Evolutionary conservation across 1,140 invertebrate species (phyloP).

Genomic region (Macrotrachela quadricornifera): DNA sequence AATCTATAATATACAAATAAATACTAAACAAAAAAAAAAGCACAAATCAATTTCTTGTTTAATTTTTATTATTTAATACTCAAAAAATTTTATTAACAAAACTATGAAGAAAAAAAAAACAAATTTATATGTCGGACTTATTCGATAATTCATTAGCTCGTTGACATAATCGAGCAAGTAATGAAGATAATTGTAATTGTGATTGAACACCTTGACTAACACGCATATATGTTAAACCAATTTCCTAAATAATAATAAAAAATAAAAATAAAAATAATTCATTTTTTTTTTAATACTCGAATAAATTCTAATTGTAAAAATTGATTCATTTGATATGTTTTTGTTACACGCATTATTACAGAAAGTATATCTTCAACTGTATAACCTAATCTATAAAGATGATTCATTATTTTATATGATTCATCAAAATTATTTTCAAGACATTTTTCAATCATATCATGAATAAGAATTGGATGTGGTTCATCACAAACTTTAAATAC

Average conservation of each 20-base stretch:
- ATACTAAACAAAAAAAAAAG: too few relatives aligned
- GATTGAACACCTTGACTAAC: conserved; percentile 67
- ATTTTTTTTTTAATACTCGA: conserved; percentile 36
- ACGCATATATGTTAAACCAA: conserved; percentile 69
- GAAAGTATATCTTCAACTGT: conserved; percentile 82
- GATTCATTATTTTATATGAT: conserved; percentile 62
- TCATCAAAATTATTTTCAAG: conserved; percentile 55
- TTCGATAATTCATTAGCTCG: too few relatives aligned
- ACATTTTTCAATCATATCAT: conserved; percentile 72
- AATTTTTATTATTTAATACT: too few relatives aligned
- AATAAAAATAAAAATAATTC: conserved; percentile 10
- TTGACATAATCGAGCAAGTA: conserved; percentile 56
- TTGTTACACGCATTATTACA: conserved; percentile 78
- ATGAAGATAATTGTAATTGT: conserved; percentile 64
- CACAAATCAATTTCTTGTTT: too few relatives aligned
- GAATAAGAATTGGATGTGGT: conserved; percentile 78
- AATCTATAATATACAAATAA: too few relatives aligned
- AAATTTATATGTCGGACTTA: too few relatives aligned
- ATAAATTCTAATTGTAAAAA: conserved; percentile 62
- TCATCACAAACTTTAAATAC: conserved; percentile 99
- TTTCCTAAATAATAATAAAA: conserved; percentile 42
- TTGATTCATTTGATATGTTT: conserved; percentile 50
- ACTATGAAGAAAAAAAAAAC: too few relatives aligned
- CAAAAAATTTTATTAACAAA: too few relatives aligned
- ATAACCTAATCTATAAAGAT: conserved; percentile 77